Conservation (phyloP, 2,797 vertebrate species). For the Tenualosa ilisha region DNA sequence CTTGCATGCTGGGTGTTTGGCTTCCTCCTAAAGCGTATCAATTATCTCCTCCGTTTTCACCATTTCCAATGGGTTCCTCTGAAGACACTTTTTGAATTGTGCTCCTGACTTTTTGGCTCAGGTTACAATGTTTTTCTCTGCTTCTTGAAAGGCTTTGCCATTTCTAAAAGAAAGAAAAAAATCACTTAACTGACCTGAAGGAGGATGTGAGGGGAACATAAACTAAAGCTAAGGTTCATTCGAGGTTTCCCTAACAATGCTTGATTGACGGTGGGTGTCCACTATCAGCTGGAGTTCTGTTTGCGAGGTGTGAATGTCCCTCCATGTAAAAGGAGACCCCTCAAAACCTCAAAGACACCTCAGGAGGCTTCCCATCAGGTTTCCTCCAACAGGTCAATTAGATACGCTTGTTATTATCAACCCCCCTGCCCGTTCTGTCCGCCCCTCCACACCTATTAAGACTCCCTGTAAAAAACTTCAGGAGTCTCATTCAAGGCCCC, state of each 20-base stretch:
- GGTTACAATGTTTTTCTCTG: neutral
- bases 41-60: neutral
- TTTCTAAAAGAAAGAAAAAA: neutral
- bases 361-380: neutral
- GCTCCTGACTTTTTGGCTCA: neutral
- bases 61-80: neutral
- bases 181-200: neutral
- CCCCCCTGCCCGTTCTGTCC: too few species aligned
- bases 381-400: neutral
- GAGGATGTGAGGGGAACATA: neutral
- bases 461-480: neutral
- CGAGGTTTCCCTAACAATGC: neutral
- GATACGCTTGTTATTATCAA: neutral
- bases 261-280: neutral
- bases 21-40: conserved; percentile 1
- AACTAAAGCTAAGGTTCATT: neutral
- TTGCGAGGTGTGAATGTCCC: conserved; percentile 6
- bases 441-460: neutral
- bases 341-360: conserved; percentile 1
- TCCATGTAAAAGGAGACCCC: neutral
- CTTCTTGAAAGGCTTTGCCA: neutral
- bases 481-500: neutral
- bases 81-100: neutral
- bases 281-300: conserved; percentile 10
- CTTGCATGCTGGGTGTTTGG: conserved; percentile 6